Percentiles rank a stretch among this genome's conserved stretches.
These are phyloP conservation scores for Erebia epiphron DNA, from an alignment of 2,888 invertebrate genomes.

Conservation along the genomic window DNA sequence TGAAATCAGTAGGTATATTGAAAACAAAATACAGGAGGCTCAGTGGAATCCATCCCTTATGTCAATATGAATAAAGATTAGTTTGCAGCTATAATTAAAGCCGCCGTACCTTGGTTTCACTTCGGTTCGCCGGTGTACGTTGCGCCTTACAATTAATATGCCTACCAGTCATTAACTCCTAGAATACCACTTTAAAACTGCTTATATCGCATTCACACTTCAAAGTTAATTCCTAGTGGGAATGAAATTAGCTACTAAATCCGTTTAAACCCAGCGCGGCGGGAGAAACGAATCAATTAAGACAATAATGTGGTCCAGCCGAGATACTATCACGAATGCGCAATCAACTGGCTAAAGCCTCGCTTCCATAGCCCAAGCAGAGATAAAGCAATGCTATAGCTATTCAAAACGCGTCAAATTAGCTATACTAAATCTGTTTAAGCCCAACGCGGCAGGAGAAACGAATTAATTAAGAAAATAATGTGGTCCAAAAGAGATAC, in stretches of 20 bases:
- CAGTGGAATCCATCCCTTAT: too few relatives aligned
- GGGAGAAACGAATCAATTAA: slow-evolving; percentile 69
- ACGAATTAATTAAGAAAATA: slow-evolving; percentile 74
- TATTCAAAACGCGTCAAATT: slow-evolving; percentile 32
- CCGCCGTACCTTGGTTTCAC: too few relatives aligned
- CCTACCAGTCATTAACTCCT: background rate
- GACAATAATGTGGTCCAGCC: slow-evolving; percentile 58
- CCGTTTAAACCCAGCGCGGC: slow-evolving; percentile 41
- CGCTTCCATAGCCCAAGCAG: background rate
- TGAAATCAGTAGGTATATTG: too few relatives aligned
- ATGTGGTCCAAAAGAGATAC: slow-evolving; percentile 50
- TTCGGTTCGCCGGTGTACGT: too few relatives aligned
- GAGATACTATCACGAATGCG: slow-evolving; percentile 48
- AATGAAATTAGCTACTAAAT: slow-evolving; percentile 46
- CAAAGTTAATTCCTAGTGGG: slow-evolving; percentile 35
- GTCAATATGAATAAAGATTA: too few relatives aligned
- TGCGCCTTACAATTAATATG: too few relatives aligned
- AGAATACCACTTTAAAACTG: slow-evolving; percentile 13
- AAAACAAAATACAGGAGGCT: too few relatives aligned
- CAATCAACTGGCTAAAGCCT: slow-evolving; percentile 50
- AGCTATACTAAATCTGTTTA: slow-evolving; percentile 43
- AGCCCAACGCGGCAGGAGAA: slow-evolving; percentile 45
- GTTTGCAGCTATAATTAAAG: too few relatives aligned
- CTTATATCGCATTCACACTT: slow-evolving; percentile 35
- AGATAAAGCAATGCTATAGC: slow-evolving; percentile 11